Percentiles rank a stretch among this genome's conserved stretches.
These are phyloP conservation scores for Aulostomus chinensis DNA, from an alignment of 2,797 vertebrate genomes.

Conservation along the genomic window DNA sequence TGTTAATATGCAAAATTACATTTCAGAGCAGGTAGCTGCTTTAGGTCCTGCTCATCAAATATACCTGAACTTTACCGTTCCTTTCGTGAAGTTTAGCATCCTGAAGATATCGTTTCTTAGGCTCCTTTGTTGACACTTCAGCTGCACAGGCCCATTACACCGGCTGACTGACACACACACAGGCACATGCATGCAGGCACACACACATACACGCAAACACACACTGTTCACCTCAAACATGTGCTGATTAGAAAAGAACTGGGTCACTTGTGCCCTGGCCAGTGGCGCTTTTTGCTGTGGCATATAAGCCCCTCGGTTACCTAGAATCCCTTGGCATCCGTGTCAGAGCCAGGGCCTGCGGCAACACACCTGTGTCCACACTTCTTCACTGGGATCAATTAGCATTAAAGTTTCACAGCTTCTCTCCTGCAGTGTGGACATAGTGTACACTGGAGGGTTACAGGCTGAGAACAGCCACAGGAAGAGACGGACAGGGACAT, in stretches of 20 bases:
- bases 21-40: not conserved
- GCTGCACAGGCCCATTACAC: constrained; percentile 27
- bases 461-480: constrained; percentile 53
- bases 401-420: constrained; percentile 79
- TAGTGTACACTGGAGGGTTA: constrained; percentile 67
- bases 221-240: constrained; percentile 31
- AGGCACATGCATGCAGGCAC: too few relatives aligned
- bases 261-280: constrained; percentile 66
- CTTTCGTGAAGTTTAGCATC: constrained; percentile 4
- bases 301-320: constrained; percentile 62
- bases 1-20: constrained; percentile 3
- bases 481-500: constrained; percentile 34
- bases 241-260: constrained; percentile 70
- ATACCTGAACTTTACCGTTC: not conserved
- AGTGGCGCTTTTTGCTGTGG: constrained; percentile 58
- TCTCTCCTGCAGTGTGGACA: constrained; percentile 56
- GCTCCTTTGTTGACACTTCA: constrained; percentile 26
- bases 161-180: constrained; percentile 26
- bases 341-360: constrained; percentile 65
- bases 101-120: not conserved
- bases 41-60: not conserved
- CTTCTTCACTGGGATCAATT: constrained; percentile 83
- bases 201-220: too few relatives aligned
- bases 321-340: constrained; percentile 62
- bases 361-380: constrained; percentile 81